Conservation (phyloP, 1,140 invertebrate genomes). For the Dermatophagoides farinae region DNA sequence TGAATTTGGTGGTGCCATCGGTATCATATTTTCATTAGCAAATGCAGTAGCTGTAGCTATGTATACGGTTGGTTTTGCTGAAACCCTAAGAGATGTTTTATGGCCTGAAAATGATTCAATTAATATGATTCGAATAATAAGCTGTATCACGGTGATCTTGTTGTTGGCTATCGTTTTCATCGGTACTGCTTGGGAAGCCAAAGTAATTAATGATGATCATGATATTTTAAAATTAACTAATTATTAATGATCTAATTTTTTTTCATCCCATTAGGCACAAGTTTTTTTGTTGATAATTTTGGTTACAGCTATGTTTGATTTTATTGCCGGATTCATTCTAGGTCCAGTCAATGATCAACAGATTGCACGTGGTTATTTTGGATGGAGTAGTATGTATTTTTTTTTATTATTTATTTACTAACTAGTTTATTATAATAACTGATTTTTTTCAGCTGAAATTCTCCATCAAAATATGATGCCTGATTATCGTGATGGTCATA, state of each 20-base stretch:
- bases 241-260: neutral
- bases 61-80: conserved; percentile 95
- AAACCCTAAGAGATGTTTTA: conserved; percentile 42
- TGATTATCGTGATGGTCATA: conserved; percentile 30
- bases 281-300: conserved; percentile 22
- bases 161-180: conserved; percentile 64
- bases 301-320: conserved; percentile 18
- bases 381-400: conserved; percentile 23
- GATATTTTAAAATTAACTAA: neutral
- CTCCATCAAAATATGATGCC: conserved; percentile 30
- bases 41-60: conserved; percentile 90
- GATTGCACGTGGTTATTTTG: conserved; percentile 26
- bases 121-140: conserved; percentile 39
- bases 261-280: conserved; percentile 20
- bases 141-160: conserved; percentile 27
- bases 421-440: neutral
- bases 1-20: conserved; percentile 73
- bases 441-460: conserved; percentile 33
- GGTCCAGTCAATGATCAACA: conserved; percentile 25
- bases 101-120: conserved; percentile 23
- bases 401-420: conserved; percentile 17
- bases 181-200: conserved; percentile 44
- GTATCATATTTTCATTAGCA: conserved; percentile 75
- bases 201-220: conserved; percentile 12
- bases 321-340: conserved; percentile 24